Conservation (phyloP, 2,797 vertebrate genomes). For the Chrysocyon brachyurus region DNA sequence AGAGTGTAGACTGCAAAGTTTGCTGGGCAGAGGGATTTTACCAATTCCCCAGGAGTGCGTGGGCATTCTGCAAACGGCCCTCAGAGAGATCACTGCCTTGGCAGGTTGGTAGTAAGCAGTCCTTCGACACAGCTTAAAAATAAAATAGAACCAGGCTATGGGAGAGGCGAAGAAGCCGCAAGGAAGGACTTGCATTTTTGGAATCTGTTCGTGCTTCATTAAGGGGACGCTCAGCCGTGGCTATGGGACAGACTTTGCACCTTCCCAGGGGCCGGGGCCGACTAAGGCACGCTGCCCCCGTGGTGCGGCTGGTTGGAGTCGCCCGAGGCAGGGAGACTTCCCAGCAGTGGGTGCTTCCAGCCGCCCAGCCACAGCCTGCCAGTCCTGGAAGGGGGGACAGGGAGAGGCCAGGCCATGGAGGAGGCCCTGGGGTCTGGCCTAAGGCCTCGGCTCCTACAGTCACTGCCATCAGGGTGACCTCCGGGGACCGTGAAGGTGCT, state of each 20-base stretch:
- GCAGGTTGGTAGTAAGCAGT: background rate
- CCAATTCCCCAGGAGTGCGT: background rate
- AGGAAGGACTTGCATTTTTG: background rate
- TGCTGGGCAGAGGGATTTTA: background rate
- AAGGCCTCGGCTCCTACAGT: background rate
- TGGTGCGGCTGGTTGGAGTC: background rate
- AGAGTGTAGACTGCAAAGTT: no score
- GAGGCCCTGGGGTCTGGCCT: background rate
- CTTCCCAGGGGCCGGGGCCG: background rate
- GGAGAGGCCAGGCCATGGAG: background rate
- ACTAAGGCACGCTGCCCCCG: background rate
- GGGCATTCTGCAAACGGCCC: background rate
- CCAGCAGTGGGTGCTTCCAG: background rate
- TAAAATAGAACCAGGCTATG: background rate
- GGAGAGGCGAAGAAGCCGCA: background rate
- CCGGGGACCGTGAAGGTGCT: background rate
- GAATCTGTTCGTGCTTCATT: background rate
- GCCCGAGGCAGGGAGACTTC: background rate
- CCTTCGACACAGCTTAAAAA: background rate
- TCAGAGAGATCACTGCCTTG: background rate
- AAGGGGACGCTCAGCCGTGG: background rate
- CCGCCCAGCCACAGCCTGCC: no score
- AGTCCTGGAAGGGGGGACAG: background rate
- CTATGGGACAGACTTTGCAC: background rate
- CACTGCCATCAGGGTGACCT: no score